Conservation (phyloP, 1,140 invertebrate species). For the Uloborus diversus region DNA sequence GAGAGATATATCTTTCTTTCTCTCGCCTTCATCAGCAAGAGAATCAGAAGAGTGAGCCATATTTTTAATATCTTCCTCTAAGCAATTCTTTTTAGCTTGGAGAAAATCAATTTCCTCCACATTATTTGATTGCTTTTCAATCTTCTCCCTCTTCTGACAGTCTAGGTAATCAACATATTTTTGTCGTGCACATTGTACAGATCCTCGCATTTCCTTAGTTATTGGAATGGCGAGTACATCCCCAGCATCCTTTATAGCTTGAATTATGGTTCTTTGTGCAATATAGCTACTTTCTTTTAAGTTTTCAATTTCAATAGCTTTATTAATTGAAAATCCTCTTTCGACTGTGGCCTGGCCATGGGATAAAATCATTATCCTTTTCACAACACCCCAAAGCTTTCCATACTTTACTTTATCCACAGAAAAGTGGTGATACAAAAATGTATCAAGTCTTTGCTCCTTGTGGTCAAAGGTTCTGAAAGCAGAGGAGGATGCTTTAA, state of each 20-base stretch:
- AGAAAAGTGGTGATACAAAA: neutral
- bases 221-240: neutral
- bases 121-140: neutral
- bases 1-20: too few relatives aligned
- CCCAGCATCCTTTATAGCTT: neutral
- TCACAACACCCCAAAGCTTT: neutral
- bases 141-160: neutral
- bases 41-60: too few relatives aligned
- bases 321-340: neutral
- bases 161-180: neutral
- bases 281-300: neutral
- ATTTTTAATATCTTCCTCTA: too few relatives aligned
- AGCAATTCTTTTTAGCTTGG: too few relatives aligned
- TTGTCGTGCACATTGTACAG: neutral
- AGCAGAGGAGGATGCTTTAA: neutral
- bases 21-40: too few relatives aligned
- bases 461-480: neutral
- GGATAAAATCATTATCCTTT: neutral
- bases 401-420: neutral
- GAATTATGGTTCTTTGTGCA: neutral
- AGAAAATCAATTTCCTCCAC: too few relatives aligned
- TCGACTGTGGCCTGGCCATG: neutral
- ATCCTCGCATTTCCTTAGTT: neutral
- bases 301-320: neutral
- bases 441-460: neutral